Conservation (phyloP, 2,113 vertebrate species). For the Euleptes europaea region DNA sequence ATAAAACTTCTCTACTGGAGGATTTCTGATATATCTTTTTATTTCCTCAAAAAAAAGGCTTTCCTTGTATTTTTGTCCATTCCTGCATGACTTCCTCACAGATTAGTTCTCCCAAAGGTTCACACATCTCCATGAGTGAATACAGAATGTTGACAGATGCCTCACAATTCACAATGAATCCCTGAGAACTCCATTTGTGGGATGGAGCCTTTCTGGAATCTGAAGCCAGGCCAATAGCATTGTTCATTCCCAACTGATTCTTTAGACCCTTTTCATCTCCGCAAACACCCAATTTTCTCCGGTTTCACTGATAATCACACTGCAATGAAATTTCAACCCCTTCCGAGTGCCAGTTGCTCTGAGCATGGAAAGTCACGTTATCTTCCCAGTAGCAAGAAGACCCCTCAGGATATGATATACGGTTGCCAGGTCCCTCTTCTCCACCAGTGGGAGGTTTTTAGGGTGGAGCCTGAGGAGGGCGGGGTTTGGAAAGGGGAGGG, state of each 20-base stretch:
- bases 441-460: no score
- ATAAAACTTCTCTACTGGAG: background rate
- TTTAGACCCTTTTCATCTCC: background rate
- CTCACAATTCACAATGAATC: background rate
- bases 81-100: background rate
- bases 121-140: slow-evolving; percentile 10
- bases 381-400: background rate
- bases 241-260: background rate
- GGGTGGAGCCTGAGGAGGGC: no score
- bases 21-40: slow-evolving; percentile 1
- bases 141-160: slow-evolving; percentile 9
- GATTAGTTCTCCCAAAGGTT: slow-evolving; percentile 26
- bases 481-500: no score
- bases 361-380: background rate
- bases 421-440: no score
- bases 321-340: background rate
- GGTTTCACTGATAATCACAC: background rate
- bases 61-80: slow-evolving; percentile 16
- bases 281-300: background rate
- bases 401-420: background rate
- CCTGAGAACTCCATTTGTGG: background rate
- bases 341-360: background rate
- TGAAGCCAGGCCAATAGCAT: background rate
- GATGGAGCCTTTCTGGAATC: background rate
- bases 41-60: slow-evolving; percentile 12